Conservation (phyloP, 2,888 invertebrate species). For the Lithophane socia region DNA sequence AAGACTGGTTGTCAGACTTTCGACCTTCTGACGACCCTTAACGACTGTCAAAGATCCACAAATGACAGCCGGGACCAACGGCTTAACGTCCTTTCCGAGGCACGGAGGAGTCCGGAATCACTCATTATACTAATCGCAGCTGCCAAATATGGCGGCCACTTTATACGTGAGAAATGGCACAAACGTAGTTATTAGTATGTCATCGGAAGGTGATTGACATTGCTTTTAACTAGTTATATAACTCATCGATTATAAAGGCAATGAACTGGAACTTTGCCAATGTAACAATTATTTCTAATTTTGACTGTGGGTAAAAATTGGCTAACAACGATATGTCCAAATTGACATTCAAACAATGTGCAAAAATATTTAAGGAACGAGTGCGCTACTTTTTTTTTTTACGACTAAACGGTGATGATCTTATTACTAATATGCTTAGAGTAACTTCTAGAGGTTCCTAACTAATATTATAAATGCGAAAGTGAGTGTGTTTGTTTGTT, state of each 20-base stretch:
- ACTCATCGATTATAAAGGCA: neutral
- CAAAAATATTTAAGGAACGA: neutral
- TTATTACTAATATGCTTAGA: neutral
- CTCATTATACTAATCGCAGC: conserved; percentile 31
- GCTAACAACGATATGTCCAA: neutral
- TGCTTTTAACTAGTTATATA: conserved; percentile 31
- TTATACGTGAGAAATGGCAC: conserved; percentile 37
- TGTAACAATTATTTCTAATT: neutral
- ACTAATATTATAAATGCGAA: no score
- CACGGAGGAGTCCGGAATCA: conserved; percentile 6
- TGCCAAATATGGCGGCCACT: conserved; percentile 22
- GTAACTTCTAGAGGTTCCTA: no score
- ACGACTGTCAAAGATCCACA: no score
- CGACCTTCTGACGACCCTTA: no score
- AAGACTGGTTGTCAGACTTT: no score
- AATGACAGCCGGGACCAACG: no score
- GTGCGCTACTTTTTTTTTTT: no score
- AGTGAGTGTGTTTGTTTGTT: no score
- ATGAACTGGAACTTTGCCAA: neutral
- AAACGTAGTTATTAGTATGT: conserved; percentile 38
- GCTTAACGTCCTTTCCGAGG: no score
- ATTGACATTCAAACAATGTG: neutral
- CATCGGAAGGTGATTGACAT: conserved; percentile 50
- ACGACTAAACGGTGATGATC: no score
- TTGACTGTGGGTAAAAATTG: neutral